A percentile compares a stretch with the other conserved stretches of the same genome.
phyloP scores from a whole-genome alignment of 2,797 vertebrate genomes.

The Morus bassanus region DNA sequence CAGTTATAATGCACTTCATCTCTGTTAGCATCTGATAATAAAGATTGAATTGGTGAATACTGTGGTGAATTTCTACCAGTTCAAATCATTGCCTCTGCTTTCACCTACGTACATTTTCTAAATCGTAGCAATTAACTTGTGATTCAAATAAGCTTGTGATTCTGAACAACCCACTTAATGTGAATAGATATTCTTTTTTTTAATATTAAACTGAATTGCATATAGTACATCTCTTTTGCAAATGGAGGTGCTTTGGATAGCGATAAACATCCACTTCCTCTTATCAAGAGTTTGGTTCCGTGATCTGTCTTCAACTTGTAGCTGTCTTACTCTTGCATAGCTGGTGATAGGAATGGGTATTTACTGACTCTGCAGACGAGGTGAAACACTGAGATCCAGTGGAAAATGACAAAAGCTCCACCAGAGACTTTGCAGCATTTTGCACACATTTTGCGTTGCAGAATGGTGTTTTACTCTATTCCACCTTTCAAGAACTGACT shows the following conservation, averaged over 20 bases:
- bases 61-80: not conserved
- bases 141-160: not conserved
- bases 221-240: not conserved
- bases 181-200: not conserved
- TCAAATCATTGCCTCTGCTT: not conserved
- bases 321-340: not conserved
- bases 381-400: accelerated
- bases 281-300: not conserved
- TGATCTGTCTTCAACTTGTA: not conserved
- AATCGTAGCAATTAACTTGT: not conserved
- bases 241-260: not conserved
- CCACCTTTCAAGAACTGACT: not conserved
- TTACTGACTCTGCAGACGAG: not conserved
- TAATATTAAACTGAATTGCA: not conserved
- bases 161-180: not conserved
- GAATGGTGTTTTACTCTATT: not conserved
- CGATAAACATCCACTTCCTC: constrained; percentile 1
- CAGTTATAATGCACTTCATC: not conserved
- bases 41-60: not conserved
- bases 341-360: not conserved
- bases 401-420: not conserved
- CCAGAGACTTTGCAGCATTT: not conserved
- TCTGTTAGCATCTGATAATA: not conserved
- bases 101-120: not conserved
- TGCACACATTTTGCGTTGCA: not conserved